Conservation (phyloP, 2,113 vertebrate species). For the Lanius collurio region DNA sequence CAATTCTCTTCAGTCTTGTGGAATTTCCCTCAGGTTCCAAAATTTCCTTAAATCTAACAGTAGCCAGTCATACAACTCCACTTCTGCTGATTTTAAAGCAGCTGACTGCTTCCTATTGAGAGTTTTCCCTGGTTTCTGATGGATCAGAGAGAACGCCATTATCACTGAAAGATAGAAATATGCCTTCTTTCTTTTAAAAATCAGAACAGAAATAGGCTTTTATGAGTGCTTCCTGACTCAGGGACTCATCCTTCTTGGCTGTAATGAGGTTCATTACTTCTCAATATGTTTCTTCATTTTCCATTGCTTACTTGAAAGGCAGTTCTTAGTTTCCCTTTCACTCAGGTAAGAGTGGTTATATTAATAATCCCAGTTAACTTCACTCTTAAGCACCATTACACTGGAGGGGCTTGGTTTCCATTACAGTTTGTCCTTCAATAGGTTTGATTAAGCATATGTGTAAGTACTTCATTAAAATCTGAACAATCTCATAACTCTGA, state of each 20-base stretch:
- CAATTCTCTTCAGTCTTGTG: neutral
- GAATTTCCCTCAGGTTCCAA: neutral
- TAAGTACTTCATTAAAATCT: neutral
- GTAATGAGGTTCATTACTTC: neutral
- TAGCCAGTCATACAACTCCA: neutral
- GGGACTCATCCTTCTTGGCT: neutral
- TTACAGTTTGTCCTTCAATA: neutral
- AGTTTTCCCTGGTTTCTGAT: neutral
- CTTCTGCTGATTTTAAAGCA: neutral
- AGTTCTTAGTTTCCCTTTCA: neutral
- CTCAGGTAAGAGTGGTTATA: neutral
- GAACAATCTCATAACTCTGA: neutral
- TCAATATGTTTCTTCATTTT: neutral
- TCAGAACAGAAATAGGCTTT: neutral
- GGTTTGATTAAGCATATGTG: neutral
- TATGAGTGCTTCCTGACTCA: neutral
- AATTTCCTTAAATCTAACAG: neutral
- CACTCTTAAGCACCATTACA: neutral
- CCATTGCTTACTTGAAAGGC: neutral
- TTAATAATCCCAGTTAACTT: neutral
- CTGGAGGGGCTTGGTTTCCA: neutral
- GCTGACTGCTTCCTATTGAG: neutral
- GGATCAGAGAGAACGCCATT: neutral
- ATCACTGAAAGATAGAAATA: neutral
- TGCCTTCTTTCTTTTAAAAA: neutral